Evolutionary conservation across 2,113 vertebrate genomes (phyloP).

Genomic region (Puma concolor): DNA sequence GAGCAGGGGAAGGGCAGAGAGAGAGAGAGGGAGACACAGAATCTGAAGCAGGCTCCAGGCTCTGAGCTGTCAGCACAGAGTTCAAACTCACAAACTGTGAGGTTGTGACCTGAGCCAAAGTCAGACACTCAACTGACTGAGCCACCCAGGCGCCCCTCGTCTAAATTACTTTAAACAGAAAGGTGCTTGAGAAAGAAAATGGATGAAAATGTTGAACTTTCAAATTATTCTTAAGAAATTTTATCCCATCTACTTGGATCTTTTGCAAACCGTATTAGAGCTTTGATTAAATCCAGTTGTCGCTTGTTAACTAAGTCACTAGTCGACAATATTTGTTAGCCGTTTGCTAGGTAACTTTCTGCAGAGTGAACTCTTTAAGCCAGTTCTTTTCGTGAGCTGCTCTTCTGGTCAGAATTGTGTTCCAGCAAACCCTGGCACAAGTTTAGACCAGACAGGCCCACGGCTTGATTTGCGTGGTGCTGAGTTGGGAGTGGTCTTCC

Average conservation of each 20-base stretch:
- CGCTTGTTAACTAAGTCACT: background rate
- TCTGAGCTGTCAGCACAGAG: too few relatives aligned
- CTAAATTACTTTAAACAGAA: background rate
- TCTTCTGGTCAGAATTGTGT: background rate
- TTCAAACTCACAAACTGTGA: too few relatives aligned
- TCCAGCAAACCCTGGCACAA: background rate
- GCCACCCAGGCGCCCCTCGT: background rate
- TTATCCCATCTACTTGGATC: background rate
- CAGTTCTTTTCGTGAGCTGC: background rate
- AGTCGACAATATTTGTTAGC: background rate
- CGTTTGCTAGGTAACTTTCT: background rate
- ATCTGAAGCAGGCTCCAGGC: too few relatives aligned
- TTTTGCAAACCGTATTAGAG: background rate
- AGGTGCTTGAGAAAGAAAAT: background rate
- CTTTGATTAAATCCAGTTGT: background rate
- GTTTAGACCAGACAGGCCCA: background rate
- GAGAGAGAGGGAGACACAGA: too few relatives aligned
- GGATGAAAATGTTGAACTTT: background rate
- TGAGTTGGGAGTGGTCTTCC: background rate
- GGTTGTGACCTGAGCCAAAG: too few relatives aligned
- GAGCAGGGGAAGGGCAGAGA: too few relatives aligned
- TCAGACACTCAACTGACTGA: too few relatives aligned
- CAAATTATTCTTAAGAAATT: background rate
- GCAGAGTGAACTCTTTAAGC: background rate
- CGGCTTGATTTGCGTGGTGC: background rate